Percentiles rank a stretch among this genome's conserved stretches.
Conservation (phyloP, 1,140 invertebrate species). For the Drosophila novamexicana region DNA sequence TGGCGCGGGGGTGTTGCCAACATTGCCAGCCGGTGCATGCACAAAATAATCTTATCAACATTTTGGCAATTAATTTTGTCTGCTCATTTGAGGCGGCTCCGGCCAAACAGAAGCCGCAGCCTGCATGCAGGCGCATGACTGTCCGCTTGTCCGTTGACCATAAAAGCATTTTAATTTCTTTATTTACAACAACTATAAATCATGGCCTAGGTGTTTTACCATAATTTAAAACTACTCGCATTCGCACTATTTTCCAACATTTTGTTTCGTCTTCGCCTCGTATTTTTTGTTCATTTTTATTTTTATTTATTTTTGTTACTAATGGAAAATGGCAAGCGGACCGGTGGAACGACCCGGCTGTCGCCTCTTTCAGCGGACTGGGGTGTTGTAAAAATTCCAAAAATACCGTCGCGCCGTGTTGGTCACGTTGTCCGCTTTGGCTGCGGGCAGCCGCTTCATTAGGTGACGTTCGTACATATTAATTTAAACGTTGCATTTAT, state of each 20-base stretch:
- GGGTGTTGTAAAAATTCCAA: constrained; percentile 79
- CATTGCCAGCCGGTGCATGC: constrained; percentile 26
- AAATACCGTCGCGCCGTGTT: constrained; percentile 68
- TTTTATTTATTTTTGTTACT: constrained; percentile 28
- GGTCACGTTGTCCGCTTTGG: constrained; percentile 52
- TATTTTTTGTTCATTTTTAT: not conserved
- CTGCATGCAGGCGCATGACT: not conserved
- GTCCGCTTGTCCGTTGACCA: constrained; percentile 41
- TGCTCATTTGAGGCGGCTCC: constrained; percentile 21
- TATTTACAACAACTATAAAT: constrained; percentile 80
- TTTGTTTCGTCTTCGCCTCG: constrained; percentile 40
- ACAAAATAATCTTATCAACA: constrained; percentile 75
- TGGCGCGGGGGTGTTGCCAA: constrained; percentile 38
- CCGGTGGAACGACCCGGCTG: constrained; percentile 11
- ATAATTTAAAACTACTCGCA: constrained; percentile 74
- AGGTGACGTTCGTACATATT: constrained; percentile 79
- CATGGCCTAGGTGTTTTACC: constrained; percentile 74
- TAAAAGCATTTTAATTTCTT: constrained; percentile 83
- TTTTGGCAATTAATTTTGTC: constrained; percentile 73
- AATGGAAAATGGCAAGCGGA: constrained; percentile 62
- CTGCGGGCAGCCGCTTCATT: constrained; percentile 63
- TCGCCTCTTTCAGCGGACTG: constrained; percentile 29
- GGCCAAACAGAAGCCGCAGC: constrained; percentile 23
- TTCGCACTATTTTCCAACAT: constrained; percentile 67
- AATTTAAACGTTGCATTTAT: constrained; percentile 74